Base-by-base conservation (phyloP, 1,140 invertebrate species). In the Zaprionus gabonicus region DNA sequence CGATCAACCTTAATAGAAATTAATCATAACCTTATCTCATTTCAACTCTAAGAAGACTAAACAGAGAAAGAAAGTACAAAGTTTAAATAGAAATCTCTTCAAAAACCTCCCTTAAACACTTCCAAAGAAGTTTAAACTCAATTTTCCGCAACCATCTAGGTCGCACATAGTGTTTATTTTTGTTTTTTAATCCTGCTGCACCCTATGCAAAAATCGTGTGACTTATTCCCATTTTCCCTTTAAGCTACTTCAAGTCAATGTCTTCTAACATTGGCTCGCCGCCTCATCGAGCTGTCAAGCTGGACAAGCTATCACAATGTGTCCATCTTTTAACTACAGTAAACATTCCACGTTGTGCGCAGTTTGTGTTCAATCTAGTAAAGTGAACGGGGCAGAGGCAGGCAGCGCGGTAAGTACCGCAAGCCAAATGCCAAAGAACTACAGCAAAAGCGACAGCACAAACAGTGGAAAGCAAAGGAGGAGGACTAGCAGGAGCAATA, bases 381-480 rank as follows among this genome's bases (percentile, higher is more conserved):
- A 76, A 71, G 74, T 71, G 55, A 71, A 76, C 44, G 36, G 27
- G 15, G 51, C 51, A 31, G 15, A n/a, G 41, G 41, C n/a, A 17
- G 41, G 41, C 36, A 71, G 41, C 34, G 55, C 41, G 60, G 69
- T 76, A 76, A 71, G 60, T 66, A 76, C 69, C 62, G 46, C 74
- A 71, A 66, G 56, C 68, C 74, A 76, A 76, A 76, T 71, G 74
- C 69, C 74, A 72, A 76, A 76, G 69, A 76, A 71, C 60, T 66
- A 65, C 59, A 49, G 72, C 25, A 23, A 66, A 44, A 65, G 20
- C 49, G 23, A 57, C 68, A 46, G 58, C 41, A 49, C 55, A 72
- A 55, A 28, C 55, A 49, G n/a, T 5, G 34, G 9, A 13, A 13
- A 12, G 53, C 20, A 13, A 23, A 23, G 23, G 23, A 23, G 23